Evolutionary conservation across 2,797 vertebrate genomes (phyloP).

Genomic region (Silurus aristotelis): DNA sequence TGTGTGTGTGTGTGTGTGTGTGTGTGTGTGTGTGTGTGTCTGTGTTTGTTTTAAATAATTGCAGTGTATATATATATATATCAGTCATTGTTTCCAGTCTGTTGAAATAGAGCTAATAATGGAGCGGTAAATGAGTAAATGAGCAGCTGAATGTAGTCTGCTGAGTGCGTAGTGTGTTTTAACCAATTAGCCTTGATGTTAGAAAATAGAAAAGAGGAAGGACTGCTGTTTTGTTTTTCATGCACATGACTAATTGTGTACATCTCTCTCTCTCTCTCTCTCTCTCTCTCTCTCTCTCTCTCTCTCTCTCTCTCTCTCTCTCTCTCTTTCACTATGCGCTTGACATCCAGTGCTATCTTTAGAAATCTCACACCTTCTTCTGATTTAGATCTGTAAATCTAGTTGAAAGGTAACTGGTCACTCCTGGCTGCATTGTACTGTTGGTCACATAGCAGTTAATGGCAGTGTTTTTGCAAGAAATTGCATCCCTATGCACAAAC

Average conservation of each 20-base stretch:
- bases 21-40: background rate
- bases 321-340: constrained; percentile 63
- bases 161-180: background rate
- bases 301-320: constrained; percentile 65
- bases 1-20: background rate
- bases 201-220: background rate
- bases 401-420: background rate
- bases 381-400: constrained; percentile 22
- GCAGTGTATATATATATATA: background rate
- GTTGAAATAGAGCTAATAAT: background rate
- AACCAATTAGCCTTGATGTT: background rate
- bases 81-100: background rate
- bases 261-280: constrained; percentile 38
- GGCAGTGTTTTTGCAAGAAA: background rate
- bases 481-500: background rate
- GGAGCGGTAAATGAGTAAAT: background rate
- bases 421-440: background rate
- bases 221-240: background rate
- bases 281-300: background rate
- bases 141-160: background rate
- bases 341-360: constrained; percentile 8
- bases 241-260: background rate
- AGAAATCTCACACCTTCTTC: constrained; percentile 6
- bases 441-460: background rate
- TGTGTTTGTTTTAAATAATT: background rate